Evolutionary conservation across 2,113 vertebrate genomes (phyloP).

Genomic region (Candoia aspera): DNA sequence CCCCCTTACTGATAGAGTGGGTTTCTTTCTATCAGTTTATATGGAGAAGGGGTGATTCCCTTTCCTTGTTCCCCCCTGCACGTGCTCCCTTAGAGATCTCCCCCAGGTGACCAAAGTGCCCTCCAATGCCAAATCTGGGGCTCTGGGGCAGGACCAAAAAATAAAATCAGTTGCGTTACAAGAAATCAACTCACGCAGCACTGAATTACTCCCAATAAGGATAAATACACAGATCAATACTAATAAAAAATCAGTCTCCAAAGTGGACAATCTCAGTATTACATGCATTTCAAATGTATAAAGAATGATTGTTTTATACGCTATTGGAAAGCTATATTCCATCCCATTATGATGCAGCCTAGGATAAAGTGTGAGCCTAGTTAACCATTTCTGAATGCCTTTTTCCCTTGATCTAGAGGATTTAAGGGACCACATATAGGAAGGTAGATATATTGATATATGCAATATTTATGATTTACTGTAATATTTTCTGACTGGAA

Average conservation of each 20-base stretch:
- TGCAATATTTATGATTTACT: neutral
- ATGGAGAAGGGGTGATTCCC: neutral
- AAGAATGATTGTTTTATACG: neutral
- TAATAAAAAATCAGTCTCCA: neutral
- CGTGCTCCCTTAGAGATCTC: neutral
- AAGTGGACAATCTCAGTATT: neutral
- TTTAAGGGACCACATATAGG: neutral
- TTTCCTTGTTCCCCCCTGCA: neutral
- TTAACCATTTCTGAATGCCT: neutral
- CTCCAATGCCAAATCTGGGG: neutral
- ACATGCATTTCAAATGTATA: neutral
- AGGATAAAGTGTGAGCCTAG: neutral
- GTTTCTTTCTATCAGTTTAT: neutral
- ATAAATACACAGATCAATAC: constrained; percentile 1
- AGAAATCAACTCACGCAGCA: neutral
- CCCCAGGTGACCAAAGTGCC: neutral
- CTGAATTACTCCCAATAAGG: neutral
- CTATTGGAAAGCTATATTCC: neutral
- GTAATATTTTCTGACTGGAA: neutral
- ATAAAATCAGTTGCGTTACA: neutral
- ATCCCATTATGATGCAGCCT: neutral
- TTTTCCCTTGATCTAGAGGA: neutral
- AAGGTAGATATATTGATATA: neutral
- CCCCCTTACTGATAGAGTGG: neutral
- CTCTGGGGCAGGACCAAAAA: neutral